Base-by-base conservation (phyloP, 2,797 vertebrate species). In the Enteromius treurensis region DNA sequence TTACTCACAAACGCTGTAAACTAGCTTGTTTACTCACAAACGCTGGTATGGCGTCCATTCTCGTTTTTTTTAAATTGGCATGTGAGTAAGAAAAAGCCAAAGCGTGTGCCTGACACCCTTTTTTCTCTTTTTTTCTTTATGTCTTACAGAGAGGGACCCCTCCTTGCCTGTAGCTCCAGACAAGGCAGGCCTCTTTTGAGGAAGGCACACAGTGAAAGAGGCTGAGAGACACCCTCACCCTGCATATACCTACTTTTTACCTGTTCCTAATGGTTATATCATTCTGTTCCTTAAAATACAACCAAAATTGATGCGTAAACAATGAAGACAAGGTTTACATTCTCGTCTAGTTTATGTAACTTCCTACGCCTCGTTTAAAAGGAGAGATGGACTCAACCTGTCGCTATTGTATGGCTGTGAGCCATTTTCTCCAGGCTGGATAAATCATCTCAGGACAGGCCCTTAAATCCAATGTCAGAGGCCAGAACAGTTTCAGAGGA, bases 71-170 rank as follows among this genome's bases (percentile, higher is more conserved):
- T 42, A 87, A 84, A 79, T 88, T 93, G 91, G 91, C 90, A 90
- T 92, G 90, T 87, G 88, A 90, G 79, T 87, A 81, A 87, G 87
- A 87, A 83, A 85, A 73, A 87, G 86, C 71, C 67, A 87, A 90
- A 90, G 89, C 88, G 88, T 89, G 84, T 89, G 87, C 90, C 93
- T 95, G 93, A 95, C 90, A 84, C 88, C 88, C 87, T 89, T 89
- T 85, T 89, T 87, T 90, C 82, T 88, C 86, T 92, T 90, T 92
- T 91, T 94, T 92, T 92, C 91, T 93, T 93, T 93, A 86, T 95
- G 93, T 95, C 92, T 95, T 94, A 92, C 94, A 95, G 94, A 95
- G 91, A 94, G 93, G 90, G 92, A 93, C 87, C 91, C 90, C 92
- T 92, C 93, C 91, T 91, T 93, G 91, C 91, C 92, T 93, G 90